A percentile compares a stretch with the other conserved stretches of the same genome.
phyloP scores from a whole-genome alignment of 2,888 invertebrate genomes.

The Drosophila infuscata region DNA sequence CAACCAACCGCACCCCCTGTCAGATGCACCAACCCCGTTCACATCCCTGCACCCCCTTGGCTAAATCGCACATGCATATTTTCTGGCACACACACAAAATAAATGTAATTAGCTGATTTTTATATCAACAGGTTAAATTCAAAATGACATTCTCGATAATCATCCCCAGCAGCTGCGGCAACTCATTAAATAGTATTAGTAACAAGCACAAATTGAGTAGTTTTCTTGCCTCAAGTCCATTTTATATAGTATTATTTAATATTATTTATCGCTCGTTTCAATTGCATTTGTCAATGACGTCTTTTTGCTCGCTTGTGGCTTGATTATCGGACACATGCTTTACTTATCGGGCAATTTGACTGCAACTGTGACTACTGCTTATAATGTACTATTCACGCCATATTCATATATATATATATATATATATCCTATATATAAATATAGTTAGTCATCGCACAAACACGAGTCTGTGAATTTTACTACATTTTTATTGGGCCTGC shows the following conservation, averaged over 20 bases:
- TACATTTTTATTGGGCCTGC: neutral
- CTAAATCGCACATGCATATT: slow-evolving; percentile 13
- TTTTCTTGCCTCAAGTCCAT: neutral
- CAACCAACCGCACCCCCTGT: neutral
- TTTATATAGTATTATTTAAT: neutral
- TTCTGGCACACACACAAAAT: slow-evolving; percentile 54
- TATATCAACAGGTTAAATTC: slow-evolving; percentile 51
- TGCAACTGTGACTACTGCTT: neutral
- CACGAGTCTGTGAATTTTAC: neutral
- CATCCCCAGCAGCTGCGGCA: slow-evolving; percentile 19
- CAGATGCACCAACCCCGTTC: neutral
- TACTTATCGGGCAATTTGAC: slow-evolving; percentile 31
- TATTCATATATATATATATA: neutral
- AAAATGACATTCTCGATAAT: slow-evolving; percentile 27
- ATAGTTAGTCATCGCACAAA: neutral
- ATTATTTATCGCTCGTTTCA: slow-evolving; percentile 13
- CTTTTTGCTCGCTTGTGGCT: slow-evolving; percentile 19
- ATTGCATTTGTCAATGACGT: slow-evolving; percentile 37
- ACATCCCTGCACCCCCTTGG: neutral
- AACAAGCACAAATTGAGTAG: neutral
- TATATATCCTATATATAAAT: neutral
- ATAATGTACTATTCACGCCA: neutral
- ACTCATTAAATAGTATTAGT: slow-evolving; percentile 1
- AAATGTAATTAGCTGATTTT: slow-evolving; percentile 28
- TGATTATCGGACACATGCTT: slow-evolving; percentile 48